These are phyloP conservation scores for Struthio camelus DNA, from an alignment of 2,113 vertebrate species.

Conservation along the genomic window DNA sequence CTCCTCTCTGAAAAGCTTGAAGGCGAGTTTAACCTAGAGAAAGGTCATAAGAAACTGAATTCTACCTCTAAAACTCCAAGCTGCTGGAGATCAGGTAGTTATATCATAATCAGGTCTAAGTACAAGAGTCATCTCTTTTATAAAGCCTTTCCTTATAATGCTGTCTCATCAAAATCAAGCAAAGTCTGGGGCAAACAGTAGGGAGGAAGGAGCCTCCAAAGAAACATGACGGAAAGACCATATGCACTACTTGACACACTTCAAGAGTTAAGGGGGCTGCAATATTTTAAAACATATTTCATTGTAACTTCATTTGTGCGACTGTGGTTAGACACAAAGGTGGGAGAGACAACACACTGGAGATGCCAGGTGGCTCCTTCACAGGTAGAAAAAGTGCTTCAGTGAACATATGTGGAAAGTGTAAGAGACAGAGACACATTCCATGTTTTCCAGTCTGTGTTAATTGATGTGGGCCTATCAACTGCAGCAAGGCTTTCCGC, in stretches of 20 bases:
- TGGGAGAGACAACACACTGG: rapidly evolving
- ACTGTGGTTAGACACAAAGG: background rate
- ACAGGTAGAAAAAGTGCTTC: background rate
- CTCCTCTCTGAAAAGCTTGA: background rate
- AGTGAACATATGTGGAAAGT: background rate
- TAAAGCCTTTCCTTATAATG: background rate
- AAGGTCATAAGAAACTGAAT: background rate
- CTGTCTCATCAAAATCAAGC: background rate
- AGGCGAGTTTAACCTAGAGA: background rate
- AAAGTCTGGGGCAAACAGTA: background rate
- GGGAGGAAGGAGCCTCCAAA: background rate
- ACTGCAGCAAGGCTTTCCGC: background rate
- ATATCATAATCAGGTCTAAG: background rate
- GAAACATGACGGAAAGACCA: background rate
- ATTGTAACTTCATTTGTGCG: background rate
- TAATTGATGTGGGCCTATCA: rapidly evolving
- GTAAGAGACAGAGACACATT: background rate
- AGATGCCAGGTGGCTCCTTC: background rate
- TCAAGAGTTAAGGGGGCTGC: background rate
- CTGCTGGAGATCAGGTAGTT: background rate
- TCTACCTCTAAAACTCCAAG: background rate
- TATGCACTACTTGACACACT: background rate
- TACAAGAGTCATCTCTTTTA: background rate
- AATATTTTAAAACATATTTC: background rate
- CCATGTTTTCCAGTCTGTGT: background rate